Conservation (phyloP, 1,140 invertebrate species). For the Aphaenogaster rudis region DNA sequence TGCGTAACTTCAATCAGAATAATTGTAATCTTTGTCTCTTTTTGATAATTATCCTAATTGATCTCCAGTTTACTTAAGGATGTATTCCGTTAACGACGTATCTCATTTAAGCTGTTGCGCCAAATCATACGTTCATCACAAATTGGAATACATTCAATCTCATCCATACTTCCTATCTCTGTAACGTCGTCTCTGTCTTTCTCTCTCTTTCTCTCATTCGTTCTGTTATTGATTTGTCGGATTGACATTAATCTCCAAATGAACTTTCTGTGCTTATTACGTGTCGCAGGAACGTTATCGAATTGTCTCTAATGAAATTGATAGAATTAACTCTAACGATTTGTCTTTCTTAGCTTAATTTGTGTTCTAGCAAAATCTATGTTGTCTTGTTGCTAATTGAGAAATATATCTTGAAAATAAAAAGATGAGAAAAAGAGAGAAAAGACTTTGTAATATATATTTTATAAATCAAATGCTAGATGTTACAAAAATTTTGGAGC, state of each 20-base stretch:
- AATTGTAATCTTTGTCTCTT: not conserved
- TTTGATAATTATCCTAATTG: not conserved
- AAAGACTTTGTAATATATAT: not conserved
- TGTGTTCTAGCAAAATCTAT: not conserved
- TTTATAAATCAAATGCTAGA: not conserved
- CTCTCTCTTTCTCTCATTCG: not conserved
- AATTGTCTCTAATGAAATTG: constrained; percentile 4
- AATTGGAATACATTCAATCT: not conserved
- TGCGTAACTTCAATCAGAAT: not conserved
- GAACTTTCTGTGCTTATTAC: not conserved
- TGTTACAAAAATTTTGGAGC: not conserved
- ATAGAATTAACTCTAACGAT: constrained; percentile 23
- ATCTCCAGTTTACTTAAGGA: not conserved
- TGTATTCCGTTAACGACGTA: not conserved
- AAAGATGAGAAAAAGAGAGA: not conserved
- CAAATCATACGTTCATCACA: not conserved
- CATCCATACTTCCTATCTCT: not conserved
- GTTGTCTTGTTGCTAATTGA: not conserved
- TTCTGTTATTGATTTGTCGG: not conserved
- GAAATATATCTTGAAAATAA: not conserved
- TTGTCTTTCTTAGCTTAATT: not conserved
- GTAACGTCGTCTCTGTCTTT: not conserved
- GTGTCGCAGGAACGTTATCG: not conserved
- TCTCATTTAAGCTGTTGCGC: not conserved
- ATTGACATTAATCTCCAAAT: constrained; percentile 28